Evolutionary conservation across 1,140 invertebrate genomes (phyloP).

Genomic region (Ostrea edulis): DNA sequence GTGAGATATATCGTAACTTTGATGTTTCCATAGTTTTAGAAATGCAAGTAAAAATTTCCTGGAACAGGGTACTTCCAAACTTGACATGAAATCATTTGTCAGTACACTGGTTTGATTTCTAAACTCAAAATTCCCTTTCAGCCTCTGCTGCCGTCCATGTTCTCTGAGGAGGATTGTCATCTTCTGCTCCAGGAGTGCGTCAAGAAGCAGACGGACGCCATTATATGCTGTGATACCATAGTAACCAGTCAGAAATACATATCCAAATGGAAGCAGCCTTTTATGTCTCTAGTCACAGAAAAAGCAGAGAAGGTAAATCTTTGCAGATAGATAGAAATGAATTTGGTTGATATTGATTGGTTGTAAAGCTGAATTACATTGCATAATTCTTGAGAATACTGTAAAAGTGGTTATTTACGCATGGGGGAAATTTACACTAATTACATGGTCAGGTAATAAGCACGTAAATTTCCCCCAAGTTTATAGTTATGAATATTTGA

Average conservation of each 20-base stretch:
- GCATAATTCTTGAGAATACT: too few relatives aligned
- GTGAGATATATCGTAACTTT: too few relatives aligned
- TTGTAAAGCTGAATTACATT: neutral
- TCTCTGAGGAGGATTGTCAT: conserved; percentile 88
- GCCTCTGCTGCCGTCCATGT: conserved; percentile 88
- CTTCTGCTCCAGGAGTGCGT: conserved; percentile 86
- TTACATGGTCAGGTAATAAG: too few relatives aligned
- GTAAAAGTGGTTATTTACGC: too few relatives aligned
- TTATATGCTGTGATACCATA: conserved; percentile 81
- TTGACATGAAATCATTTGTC: too few relatives aligned
- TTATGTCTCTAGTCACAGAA: conserved; percentile 85
- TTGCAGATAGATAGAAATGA: neutral
- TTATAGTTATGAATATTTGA: too few relatives aligned
- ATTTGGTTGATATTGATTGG: neutral
- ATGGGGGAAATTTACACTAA: too few relatives aligned
- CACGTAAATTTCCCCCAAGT: too few relatives aligned
- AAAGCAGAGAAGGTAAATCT: conserved; percentile 85
- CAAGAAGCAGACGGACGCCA: conserved; percentile 78
- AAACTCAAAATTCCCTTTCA: conserved; percentile 58
- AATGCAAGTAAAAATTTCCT: too few relatives aligned
- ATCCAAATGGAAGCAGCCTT: conserved; percentile 85
- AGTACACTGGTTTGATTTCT: too few relatives aligned
- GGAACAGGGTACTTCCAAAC: too few relatives aligned
- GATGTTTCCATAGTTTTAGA: too few relatives aligned
- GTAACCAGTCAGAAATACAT: conserved; percentile 84